Conservation (phyloP, 2,888 invertebrate species). For the Lordiphosa fenestrarum region DNA sequence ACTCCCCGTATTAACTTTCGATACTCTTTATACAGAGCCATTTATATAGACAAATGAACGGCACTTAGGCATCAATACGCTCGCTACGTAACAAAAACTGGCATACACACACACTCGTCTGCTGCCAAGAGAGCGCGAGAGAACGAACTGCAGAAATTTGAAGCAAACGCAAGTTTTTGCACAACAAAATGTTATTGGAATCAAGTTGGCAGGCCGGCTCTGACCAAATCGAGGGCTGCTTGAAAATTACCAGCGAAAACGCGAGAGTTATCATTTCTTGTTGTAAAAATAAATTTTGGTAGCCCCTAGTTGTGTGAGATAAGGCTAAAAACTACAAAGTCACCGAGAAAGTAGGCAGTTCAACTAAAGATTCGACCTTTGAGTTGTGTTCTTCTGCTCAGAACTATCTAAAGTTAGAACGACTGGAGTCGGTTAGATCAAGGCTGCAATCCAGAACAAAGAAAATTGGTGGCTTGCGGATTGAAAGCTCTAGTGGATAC, state of each 20-base stretch:
- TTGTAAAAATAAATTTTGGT: no score
- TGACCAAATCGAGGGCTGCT: slow-evolving; percentile 41
- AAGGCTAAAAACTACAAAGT: no score
- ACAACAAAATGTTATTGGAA: slow-evolving; percentile 1
- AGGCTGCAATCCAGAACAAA: no score
- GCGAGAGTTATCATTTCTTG: no score
- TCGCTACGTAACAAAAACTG: slow-evolving; percentile 20
- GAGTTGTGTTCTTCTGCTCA: no score
- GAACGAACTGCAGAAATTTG: slow-evolving; percentile 15
- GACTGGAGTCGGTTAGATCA: no score
- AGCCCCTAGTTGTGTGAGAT: no score
- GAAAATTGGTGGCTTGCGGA: no score
- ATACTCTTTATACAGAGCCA: slow-evolving; percentile 26
- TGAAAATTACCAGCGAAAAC: not conserved
- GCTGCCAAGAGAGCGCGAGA: slow-evolving; percentile 14
- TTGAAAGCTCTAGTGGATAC: no score
- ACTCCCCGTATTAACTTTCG: slow-evolving; percentile 56
- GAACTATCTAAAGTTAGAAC: no score
- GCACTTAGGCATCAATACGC: slow-evolving; percentile 44
- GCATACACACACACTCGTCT: slow-evolving; percentile 1
- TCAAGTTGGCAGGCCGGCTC: slow-evolving; percentile 31
- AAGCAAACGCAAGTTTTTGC: not conserved
- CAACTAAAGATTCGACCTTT: no score
- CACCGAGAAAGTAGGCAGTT: no score
- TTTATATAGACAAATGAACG: not conserved